Evolutionary conservation across 2,113 vertebrate genomes (phyloP).

Genomic region (Dinomys branickii): DNA sequence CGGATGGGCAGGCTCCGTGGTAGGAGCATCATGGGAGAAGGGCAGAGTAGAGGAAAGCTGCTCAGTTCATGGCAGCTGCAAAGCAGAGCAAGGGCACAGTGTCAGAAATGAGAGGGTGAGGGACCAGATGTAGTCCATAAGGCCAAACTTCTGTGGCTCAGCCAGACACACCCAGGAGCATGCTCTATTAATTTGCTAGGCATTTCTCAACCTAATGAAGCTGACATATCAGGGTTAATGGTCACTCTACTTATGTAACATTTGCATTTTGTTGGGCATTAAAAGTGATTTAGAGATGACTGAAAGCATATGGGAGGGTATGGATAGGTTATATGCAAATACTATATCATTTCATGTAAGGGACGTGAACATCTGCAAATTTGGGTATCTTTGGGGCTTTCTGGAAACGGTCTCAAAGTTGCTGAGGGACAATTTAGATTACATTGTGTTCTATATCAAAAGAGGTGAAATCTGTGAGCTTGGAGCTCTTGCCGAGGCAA

Average conservation of each 20-base stretch:
- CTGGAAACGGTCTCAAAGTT: not conserved
- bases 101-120: not conserved
- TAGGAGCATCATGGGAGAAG: not conserved
- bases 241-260: not conserved
- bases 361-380: not conserved
- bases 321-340: not conserved
- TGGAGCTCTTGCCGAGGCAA: not conserved
- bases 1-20: not conserved
- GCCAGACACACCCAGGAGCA: not conserved
- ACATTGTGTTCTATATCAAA: not conserved
- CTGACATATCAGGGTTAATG: not conserved
- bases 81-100: not conserved
- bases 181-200: not conserved
- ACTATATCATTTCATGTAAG: not conserved
- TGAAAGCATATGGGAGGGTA: not conserved
- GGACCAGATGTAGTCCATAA: not conserved
- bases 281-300: not conserved
- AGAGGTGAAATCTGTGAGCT: not conserved
- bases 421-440: not conserved
- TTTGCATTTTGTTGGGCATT: not conserved
- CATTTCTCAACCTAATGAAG: not conserved
- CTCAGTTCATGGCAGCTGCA: not conserved
- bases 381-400: not conserved
- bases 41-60: not conserved
- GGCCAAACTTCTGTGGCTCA: not conserved